A percentile compares a stretch with the other conserved stretches of the same genome.
These are phyloP conservation scores for Xylocopa sonorina DNA, from an alignment of 1,140 invertebrate genomes.

Conservation along the genomic window DNA sequence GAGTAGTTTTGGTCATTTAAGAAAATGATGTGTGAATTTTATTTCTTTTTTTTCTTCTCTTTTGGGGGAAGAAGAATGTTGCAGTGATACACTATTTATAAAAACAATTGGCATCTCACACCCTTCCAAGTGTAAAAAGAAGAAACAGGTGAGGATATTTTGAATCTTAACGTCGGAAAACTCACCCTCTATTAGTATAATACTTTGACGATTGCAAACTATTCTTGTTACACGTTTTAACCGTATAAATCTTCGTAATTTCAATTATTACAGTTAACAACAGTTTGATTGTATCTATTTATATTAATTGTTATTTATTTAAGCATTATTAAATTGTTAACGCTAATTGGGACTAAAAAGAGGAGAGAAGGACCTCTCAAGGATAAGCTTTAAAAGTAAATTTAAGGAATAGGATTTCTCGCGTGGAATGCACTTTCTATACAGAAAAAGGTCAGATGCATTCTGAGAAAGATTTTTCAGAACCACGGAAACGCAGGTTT, in stretches of 20 bases:
- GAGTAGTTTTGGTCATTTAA: too few species aligned
- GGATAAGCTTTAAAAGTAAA: slow-evolving; percentile 32
- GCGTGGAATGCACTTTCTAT: background rate
- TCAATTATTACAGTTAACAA: too few species aligned
- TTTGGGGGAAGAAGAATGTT: too few species aligned
- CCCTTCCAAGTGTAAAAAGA: too few species aligned
- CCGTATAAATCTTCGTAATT: too few species aligned
- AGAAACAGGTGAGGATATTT: slow-evolving; percentile 26
- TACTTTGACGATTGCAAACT: background rate
- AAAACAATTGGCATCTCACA: too few species aligned
- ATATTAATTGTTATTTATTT: background rate
- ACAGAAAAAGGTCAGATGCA: background rate
- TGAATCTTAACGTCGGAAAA: background rate
- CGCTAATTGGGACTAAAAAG: background rate
- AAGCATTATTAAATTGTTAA: background rate
- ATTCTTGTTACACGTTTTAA: background rate
- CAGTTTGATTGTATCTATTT: too few species aligned
- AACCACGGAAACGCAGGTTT: slow-evolving; percentile 20
- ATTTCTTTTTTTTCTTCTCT: too few species aligned
- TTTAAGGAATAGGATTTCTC: slow-evolving; percentile 28
- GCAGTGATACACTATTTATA: too few species aligned
- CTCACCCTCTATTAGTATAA: background rate
- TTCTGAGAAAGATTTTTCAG: background rate
- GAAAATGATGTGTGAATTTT: too few species aligned
- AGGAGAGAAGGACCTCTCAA: background rate